Percentiles rank a stretch among this genome's conserved stretches.
phyloP scores from a whole-genome alignment of 2,888 invertebrate species.

The Cancer borealis region DNA sequence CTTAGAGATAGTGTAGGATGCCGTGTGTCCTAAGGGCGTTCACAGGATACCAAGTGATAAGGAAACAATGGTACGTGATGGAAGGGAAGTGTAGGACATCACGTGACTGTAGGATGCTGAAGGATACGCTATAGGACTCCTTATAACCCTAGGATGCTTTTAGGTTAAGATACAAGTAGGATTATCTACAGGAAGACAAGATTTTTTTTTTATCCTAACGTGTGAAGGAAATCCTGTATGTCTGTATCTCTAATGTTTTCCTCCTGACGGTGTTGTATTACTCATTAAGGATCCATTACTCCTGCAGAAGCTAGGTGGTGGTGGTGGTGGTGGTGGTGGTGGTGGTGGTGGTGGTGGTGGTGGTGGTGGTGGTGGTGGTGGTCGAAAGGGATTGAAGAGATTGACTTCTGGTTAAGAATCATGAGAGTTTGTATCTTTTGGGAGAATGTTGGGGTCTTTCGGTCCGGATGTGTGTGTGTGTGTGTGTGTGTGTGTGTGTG shows the following conservation, averaged over 20 bases:
- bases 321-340: background rate
- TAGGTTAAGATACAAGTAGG: background rate
- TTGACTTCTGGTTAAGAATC: background rate
- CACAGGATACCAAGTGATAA: slow-evolving; percentile 8
- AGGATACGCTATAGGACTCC: background rate
- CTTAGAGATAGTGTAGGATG: background rate
- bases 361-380: background rate
- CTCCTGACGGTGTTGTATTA: background rate
- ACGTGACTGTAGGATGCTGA: background rate
- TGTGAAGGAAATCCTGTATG: background rate
- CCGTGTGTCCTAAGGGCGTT: background rate
- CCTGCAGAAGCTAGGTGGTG: background rate
- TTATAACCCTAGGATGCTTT: background rate
- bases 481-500: background rate
- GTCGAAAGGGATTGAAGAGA: no score
- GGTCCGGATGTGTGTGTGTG: background rate
- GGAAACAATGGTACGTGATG: background rate
- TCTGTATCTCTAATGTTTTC: background rate
- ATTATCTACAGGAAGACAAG: background rate
- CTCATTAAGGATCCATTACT: background rate
- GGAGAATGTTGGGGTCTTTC: background rate
- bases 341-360: background rate
- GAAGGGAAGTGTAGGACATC: background rate
- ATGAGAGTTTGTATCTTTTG: background rate
- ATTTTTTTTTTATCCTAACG: background rate